Base-by-base conservation (phyloP, 1,140 invertebrate species). In the Vanessa tameamea region DNA sequence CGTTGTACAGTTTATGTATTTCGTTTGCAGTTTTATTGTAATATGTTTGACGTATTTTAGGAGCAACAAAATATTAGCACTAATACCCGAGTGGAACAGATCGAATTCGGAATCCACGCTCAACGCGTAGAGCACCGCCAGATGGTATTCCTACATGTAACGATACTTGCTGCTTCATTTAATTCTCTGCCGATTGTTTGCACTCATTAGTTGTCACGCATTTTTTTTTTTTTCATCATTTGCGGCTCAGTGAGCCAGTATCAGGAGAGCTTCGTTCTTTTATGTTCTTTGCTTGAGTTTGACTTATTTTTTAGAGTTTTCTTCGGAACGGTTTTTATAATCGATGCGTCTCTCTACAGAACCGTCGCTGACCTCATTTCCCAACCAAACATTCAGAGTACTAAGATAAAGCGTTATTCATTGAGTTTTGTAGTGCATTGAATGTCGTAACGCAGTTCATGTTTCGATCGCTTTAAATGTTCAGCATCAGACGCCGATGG, bases 31-130 rank as follows among this genome's bases (percentile, higher is more conserved):
- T 14, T 50, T 50, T 50, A 14, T 55, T 55, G 14, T 20, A 23
- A 11, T 61, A n/a, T 61, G 55, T 69, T 61, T 61, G 55, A 70
- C 63, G 14, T 64, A 72, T 72, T 72, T 72, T 72, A 72, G 69
- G 69, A 72, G 5, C 48, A 31, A 64, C 61, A 23, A 23, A 72
- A 64, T 23, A 13, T 13, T 64, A 64, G 5, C 20, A 64, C 20
- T 59, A 59, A 26, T 59, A n/a, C 26, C 31, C 61, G 61, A 64
- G 63, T 72, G 37, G 69, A 72, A 47, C 55, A 47, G 8, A 43
- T 55, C 15, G 48, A 43, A 55, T 72, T 64, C 50, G 50, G 61
- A 55, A 53, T 72, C n/a, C 69, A 47, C 23, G 59, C 69, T 20
- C 69, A 16, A 23, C 64, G 48, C 48, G 11, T 64, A 65, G 48